Evolutionary conservation across 2,113 vertebrate species (phyloP), one percentile per base, ranked within the genome.

Genomic region (Microtus montanus): DNA sequence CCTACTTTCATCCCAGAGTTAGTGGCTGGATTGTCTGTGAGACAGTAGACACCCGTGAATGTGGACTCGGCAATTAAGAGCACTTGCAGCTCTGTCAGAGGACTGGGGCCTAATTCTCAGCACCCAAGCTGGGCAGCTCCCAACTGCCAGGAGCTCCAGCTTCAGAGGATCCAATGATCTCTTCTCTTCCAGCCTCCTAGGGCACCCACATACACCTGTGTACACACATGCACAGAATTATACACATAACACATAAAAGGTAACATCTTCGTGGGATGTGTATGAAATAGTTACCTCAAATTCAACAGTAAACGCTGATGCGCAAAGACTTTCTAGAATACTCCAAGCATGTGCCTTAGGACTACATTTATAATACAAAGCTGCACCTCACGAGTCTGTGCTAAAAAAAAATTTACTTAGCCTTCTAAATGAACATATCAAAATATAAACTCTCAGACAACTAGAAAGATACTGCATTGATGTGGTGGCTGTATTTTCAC

Each of bases 391-490:
- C 30, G 44, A 0, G 83, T 80, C 64, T 38, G 64, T 71, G 22
- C 44, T 85, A 66, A 85, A 28, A 86, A n/a, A 38, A 49, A 52
- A 30, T 26, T n/a, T 26, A 44, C 58, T 95, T 79, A 91, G 85
- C 13, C 54, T 93, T 90, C 90, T 52, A 74, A 73, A 93, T 85
- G 64, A 87, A 87, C 54, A 71, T 66, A 82, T 82, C 30, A 94
- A 79, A 94, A 92, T 77, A 17, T 33, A 92, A 92, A 90, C 90
- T 79, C 74, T 93, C 74, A 89, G 38, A 97, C 61, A 95, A 79
- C 8, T 73, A 63, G 58, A 91, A 85, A 93, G 87, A 47, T 71
- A 78, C 4, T 66, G 49, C 14, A 77, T 7, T 90, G 61, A 24
- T 83, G 22, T 63, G 49, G 10, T 49, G 38, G 73, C 1, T 7